phyloP scores from a whole-genome alignment of 2,888 invertebrate genomes.

The Lasioglossum vierecki region DNA sequence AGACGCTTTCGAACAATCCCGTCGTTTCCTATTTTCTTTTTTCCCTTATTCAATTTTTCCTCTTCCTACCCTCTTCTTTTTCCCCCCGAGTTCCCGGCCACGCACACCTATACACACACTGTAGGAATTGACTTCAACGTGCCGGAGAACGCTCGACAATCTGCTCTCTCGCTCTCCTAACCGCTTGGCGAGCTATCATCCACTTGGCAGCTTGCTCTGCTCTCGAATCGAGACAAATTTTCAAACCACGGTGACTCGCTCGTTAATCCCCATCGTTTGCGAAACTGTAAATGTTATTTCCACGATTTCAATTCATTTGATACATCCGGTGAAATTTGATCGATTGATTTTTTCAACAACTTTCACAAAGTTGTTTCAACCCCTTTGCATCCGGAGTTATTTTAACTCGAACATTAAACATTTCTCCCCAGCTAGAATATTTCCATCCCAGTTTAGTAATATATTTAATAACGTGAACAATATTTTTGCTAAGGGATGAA shows the following conservation, averaged over 20 bases:
- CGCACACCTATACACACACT: constrained; percentile 23
- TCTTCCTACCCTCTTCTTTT: neutral
- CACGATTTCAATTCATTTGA: too few species aligned
- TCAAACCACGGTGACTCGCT: neutral
- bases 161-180: constrained; percentile 9
- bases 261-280: neutral
- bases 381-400: too few species aligned
- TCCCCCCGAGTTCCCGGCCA: constrained; percentile 26
- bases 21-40: neutral
- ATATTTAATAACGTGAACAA: too few species aligned
- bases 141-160: constrained; percentile 53
- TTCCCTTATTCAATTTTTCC: neutral
- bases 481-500: too few species aligned
- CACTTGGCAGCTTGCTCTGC: neutral
- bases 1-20: neutral
- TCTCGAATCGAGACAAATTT: neutral
- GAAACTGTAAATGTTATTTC: neutral
- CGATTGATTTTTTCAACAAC: too few species aligned
- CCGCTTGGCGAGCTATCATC: neutral
- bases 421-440: too few species aligned
- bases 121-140: constrained; percentile 69
- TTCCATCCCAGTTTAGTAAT: too few species aligned
- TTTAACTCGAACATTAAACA: too few species aligned
- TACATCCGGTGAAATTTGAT: too few species aligned
- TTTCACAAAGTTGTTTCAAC: too few species aligned